Evolutionary conservation across 2,888 invertebrate genomes (phyloP).

Genomic region (Stegophylla sp.): DNA sequence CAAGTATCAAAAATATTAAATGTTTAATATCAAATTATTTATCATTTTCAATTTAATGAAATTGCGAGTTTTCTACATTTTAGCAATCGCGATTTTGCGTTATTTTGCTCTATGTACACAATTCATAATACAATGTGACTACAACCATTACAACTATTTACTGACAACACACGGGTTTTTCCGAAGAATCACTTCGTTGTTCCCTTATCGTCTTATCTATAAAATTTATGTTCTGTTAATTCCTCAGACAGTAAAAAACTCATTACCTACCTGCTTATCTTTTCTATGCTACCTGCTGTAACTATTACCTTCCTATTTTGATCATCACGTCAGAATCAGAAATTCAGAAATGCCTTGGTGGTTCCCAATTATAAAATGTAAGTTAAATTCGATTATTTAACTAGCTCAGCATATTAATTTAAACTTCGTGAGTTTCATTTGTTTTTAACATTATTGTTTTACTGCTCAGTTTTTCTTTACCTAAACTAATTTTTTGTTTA

Average conservation of each 20-base stretch:
- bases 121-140: neutral
- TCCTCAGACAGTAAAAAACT: too few relatives aligned
- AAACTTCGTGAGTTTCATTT: too few relatives aligned
- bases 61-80: too few relatives aligned
- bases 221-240: neutral
- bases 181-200: neutral
- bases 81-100: too few relatives aligned
- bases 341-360: conserved; percentile 17
- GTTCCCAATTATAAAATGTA: conserved; percentile 34
- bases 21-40: too few relatives aligned
- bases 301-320: neutral
- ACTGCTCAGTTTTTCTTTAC: neutral
- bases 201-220: conserved; percentile 38
- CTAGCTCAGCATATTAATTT: neutral
- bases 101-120: too few relatives aligned
- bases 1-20: too few relatives aligned
- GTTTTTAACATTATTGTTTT: neutral
- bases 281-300: neutral
- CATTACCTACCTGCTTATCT: too few relatives aligned
- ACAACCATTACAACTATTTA: too few relatives aligned
- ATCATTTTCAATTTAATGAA: too few relatives aligned
- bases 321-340: conserved; percentile 1
- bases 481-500: neutral
- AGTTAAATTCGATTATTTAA: neutral
- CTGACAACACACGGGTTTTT: neutral